A percentile compares a stretch with the other conserved stretches of the same genome.
Conservation (phyloP, 2,113 vertebrate species). For the Circaetus cinerascens region DNA sequence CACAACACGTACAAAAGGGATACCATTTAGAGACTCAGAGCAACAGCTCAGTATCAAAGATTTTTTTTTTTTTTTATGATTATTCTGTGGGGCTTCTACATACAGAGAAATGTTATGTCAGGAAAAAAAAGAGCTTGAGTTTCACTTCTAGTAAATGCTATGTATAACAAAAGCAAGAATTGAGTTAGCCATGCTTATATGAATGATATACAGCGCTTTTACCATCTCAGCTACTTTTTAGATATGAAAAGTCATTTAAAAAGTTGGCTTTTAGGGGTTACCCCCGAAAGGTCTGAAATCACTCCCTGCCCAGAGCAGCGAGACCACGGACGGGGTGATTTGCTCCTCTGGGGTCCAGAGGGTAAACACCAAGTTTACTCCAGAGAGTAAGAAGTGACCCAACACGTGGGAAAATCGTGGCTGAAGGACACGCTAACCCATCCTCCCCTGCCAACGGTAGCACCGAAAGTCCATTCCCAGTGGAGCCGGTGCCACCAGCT, state of each 20-base stretch:
- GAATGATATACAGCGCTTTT: neutral
- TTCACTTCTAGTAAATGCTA: neutral
- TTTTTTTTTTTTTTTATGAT: neutral
- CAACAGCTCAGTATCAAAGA: neutral
- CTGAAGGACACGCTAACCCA: neutral
- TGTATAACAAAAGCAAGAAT: neutral
- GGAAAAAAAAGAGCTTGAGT: neutral
- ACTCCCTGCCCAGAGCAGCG: neutral
- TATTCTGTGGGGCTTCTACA: neutral
- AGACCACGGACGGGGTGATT: neutral
- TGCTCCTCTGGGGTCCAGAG: fast-evolving
- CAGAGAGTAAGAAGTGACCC: neutral
- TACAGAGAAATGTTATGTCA: neutral
- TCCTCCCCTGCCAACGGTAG: neutral
- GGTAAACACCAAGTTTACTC: neutral
- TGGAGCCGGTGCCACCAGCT: neutral
- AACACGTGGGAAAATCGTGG: fast-evolving
- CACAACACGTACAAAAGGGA: slow-evolving; percentile 31
- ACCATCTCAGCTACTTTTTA: neutral
- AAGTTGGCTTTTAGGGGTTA: neutral
- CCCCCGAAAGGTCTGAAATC: neutral
- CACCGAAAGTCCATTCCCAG: neutral
- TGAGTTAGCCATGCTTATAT: neutral
- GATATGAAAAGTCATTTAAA: neutral
- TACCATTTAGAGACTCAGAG: neutral